Conservation (phyloP, 2,113 vertebrate species). For the Solenodon paradoxus region DNA sequence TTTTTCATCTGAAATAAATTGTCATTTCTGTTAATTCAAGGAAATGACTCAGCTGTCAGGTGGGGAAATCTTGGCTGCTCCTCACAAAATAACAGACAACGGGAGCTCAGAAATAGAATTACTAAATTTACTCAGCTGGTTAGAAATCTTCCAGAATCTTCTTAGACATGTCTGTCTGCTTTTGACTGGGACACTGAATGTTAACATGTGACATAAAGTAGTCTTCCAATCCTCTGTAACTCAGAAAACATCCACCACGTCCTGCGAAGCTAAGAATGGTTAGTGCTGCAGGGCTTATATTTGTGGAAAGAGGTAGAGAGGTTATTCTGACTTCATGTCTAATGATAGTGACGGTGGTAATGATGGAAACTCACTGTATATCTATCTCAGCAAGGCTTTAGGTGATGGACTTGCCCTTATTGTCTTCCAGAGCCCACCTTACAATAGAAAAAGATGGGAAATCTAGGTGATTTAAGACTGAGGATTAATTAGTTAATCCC, state of each 20-base stretch:
- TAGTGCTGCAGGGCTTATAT: neutral
- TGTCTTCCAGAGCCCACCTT: neutral
- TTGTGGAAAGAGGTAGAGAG: neutral
- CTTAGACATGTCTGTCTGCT: neutral
- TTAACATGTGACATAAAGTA: neutral
- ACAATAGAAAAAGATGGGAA: neutral
- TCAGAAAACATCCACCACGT: neutral
- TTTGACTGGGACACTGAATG: neutral
- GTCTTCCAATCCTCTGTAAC: neutral
- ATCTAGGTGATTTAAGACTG: neutral
- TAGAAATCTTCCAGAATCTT: neutral
- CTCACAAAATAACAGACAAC: neutral
- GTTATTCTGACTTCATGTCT: neutral
- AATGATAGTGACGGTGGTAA: neutral
- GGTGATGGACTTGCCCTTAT: neutral
- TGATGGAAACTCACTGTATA: neutral
- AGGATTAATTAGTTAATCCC: neutral
- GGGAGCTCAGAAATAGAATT: constrained; percentile 6
- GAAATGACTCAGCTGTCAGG: neutral
- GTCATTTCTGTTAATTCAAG: neutral
- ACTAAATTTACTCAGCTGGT: neutral
- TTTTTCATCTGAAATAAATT: neutral
- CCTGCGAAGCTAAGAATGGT: neutral
- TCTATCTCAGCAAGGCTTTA: neutral
- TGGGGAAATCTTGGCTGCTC: neutral